phyloP scores from a whole-genome alignment of 1,140 invertebrate species.

The Penaeus indicus region DNA sequence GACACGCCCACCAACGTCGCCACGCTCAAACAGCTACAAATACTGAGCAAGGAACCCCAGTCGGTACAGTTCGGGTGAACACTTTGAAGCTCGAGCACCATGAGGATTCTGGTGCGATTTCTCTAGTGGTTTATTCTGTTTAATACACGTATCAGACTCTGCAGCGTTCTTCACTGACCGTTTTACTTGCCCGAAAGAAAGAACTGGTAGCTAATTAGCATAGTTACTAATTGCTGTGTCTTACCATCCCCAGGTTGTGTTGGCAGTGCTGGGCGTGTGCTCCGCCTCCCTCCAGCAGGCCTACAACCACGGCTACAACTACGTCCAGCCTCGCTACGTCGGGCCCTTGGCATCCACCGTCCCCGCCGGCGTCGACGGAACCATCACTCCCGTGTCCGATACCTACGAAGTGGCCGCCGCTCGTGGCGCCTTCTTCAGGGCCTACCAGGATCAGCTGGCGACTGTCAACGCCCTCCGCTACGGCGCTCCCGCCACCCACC shows the following conservation, averaged over 20 bases:
- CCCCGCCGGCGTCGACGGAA: neutral
- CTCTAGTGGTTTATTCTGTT: too few species aligned
- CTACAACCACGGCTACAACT: neutral
- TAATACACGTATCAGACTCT: too few species aligned
- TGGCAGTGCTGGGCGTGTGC: constrained; percentile 21
- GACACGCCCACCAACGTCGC: too few species aligned
- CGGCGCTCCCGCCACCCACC: too few species aligned
- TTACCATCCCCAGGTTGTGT: neutral
- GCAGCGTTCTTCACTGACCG: too few species aligned
- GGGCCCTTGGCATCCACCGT: neutral
- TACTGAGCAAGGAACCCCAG: too few species aligned
- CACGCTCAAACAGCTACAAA: too few species aligned
- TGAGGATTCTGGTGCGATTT: too few species aligned
- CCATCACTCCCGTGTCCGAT: neutral
- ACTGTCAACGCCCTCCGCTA: neutral
- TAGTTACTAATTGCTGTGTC: neutral
- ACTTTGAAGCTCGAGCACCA: too few species aligned
- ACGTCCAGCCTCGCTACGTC: neutral
- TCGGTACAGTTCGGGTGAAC: too few species aligned
- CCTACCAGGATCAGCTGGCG: neutral
- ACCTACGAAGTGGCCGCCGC: neutral
- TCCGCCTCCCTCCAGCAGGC: neutral
- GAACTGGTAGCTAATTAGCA: too few species aligned
- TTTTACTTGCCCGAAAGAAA: too few species aligned
- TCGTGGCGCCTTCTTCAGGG: neutral